Evolutionary conservation across 2,113 vertebrate genomes (phyloP).

Genomic region (Tetrax tetrax): DNA sequence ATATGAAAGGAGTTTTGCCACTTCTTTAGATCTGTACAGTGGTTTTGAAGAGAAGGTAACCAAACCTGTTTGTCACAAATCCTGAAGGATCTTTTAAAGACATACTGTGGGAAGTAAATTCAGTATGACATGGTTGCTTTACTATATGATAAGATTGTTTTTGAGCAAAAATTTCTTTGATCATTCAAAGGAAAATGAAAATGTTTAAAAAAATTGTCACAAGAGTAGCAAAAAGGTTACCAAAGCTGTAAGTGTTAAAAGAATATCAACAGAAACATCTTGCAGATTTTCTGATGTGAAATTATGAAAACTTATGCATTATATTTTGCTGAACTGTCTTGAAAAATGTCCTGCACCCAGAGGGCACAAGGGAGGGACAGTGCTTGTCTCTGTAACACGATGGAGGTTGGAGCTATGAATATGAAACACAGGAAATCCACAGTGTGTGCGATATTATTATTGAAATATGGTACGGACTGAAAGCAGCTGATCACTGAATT

Average conservation of each 20-base stretch:
- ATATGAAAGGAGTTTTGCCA: not conserved
- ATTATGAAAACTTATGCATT: not conserved
- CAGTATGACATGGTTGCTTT: not conserved
- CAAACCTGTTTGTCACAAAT: not conserved
- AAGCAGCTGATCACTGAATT: conserved; percentile 17
- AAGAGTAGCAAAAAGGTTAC: not conserved
- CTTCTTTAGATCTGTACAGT: not conserved
- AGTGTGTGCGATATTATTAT: not conserved
- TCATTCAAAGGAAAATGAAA: not conserved
- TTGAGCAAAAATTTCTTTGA: not conserved
- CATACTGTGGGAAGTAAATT: not conserved
- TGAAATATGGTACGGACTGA: not conserved
- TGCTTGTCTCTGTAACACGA: not conserved
- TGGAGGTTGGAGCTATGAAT: not conserved
- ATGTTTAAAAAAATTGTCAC: not conserved
- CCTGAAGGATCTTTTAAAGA: not conserved
- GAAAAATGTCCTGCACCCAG: not conserved
- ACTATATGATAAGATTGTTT: not conserved
- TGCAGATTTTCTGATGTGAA: not conserved
- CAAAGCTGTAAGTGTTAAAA: not conserved
- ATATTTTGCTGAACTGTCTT: not conserved
- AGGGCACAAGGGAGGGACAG: not conserved
- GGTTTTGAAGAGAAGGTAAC: not conserved
- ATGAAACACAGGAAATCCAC: not conserved
- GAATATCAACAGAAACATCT: not conserved